phyloP scores from a whole-genome alignment of 2,888 invertebrate species.

The Mesorhabditis sp. region DNA sequence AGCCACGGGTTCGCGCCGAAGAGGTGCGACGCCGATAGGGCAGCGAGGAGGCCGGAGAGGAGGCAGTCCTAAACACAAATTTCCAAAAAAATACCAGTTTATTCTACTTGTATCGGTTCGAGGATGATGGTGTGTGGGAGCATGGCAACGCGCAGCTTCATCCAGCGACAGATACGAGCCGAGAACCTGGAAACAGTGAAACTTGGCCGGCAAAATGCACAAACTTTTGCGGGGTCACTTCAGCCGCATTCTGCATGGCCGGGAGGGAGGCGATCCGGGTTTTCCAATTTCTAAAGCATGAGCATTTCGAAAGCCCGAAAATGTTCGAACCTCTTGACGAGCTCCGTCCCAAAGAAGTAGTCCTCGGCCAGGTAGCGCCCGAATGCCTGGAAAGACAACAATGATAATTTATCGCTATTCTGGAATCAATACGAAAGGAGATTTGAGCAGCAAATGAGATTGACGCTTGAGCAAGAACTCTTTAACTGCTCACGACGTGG shows the following conservation, averaged over 20 bases:
- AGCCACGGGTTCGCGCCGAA: constrained; percentile 81
- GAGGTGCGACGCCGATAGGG: constrained; percentile 78
- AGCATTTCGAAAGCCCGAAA: not conserved
- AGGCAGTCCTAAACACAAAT: constrained; percentile 73
- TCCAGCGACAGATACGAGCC: constrained; percentile 71
- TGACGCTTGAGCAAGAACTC: too few species aligned
- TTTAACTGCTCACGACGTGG: too few species aligned
- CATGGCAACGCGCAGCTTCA: constrained; percentile 90
- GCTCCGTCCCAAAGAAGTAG: constrained; percentile 88
- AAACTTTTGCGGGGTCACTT: constrained; percentile 65
- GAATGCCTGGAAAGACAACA: constrained; percentile 71
- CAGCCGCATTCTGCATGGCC: constrained; percentile 84
- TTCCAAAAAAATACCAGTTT: not conserved
- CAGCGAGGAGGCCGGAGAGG: constrained; percentile 82
- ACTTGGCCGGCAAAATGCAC: not conserved
- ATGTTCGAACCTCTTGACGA: constrained; percentile 62
- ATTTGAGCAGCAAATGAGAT: too few species aligned
- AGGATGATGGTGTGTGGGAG: constrained; percentile 82
- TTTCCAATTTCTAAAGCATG: constrained; percentile 73
- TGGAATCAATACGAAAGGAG: too few species aligned
- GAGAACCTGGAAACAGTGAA: constrained; percentile 22
- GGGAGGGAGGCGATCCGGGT: constrained; percentile 86
- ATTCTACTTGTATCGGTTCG: constrained; percentile 72
- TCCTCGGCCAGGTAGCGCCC: constrained; percentile 95
- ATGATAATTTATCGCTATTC: too few species aligned